These are phyloP conservation scores for Meriones psammophilus DNA, from an alignment of 2,797 vertebrate species.

Conservation along the genomic window DNA sequence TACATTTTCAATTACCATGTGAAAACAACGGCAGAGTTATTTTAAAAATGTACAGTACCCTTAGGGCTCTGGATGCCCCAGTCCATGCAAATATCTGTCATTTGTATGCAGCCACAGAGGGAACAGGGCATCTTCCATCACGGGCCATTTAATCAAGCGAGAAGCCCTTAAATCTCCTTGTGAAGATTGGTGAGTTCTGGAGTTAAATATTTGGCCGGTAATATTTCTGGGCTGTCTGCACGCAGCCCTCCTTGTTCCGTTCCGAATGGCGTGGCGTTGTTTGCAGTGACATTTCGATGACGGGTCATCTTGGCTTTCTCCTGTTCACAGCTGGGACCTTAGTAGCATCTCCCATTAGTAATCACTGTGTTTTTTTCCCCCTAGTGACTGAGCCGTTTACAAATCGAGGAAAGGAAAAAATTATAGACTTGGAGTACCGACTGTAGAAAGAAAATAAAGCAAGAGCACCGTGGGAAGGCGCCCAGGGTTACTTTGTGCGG, in stretches of 20 bases:
- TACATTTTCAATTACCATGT: slow-evolving; percentile 83
- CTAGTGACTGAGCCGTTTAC: slow-evolving; percentile 70
- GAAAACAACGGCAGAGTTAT: slow-evolving; percentile 83
- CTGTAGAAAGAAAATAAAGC: slow-evolving; percentile 76
- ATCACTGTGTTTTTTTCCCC: slow-evolving; percentile 65
- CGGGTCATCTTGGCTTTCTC: slow-evolving; percentile 82
- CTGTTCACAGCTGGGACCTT: slow-evolving; percentile 78
- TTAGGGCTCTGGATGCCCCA: slow-evolving; percentile 74
- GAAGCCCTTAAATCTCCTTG: slow-evolving; percentile 76
- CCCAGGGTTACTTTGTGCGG: slow-evolving; percentile 69
- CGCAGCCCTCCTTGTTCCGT: slow-evolving; percentile 39
- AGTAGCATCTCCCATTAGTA: slow-evolving; percentile 76
- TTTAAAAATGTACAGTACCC: slow-evolving; percentile 79
- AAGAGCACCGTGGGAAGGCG: slow-evolving; percentile 77
- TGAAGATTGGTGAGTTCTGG: slow-evolving; percentile 63
- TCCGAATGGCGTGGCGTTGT: slow-evolving; percentile 70
- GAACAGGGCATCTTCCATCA: slow-evolving; percentile 72
- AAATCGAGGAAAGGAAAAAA: slow-evolving; percentile 79
- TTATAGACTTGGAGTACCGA: slow-evolving; percentile 76
- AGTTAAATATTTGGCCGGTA: slow-evolving; percentile 74
- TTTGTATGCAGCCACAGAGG: slow-evolving; percentile 77
- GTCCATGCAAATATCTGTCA: slow-evolving; percentile 74
- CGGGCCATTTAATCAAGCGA: slow-evolving; percentile 81
- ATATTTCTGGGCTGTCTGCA: slow-evolving; percentile 76
- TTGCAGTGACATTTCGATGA: slow-evolving; percentile 79